Percentiles rank a stretch among this genome's conserved stretches.
phyloP scores from a whole-genome alignment of 1,140 invertebrate genomes.

The Pseudachorutes palmiensis region DNA sequence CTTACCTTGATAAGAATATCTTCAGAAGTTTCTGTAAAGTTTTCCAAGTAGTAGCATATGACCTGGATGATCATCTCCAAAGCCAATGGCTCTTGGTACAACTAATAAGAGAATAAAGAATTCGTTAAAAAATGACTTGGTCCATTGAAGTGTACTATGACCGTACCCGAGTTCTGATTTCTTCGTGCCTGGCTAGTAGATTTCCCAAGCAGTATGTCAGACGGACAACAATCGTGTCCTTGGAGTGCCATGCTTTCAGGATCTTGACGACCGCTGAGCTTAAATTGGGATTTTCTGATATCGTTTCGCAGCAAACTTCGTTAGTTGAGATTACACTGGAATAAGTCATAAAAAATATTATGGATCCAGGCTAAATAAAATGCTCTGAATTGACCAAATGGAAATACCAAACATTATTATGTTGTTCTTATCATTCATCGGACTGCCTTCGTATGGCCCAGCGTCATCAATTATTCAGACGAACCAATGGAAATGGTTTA shows the following conservation, averaged over 20 bases:
- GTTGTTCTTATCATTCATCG: no score
- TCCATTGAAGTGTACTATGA: no score
- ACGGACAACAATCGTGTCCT: constrained; percentile 59
- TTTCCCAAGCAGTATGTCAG: constrained; percentile 69
- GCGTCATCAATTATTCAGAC: background rate
- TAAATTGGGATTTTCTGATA: constrained; percentile 49
- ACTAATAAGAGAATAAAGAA: constrained; percentile 39
- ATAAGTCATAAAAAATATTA: constrained; percentile 36
- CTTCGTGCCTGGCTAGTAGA: constrained; percentile 60
- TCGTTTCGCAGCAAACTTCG: constrained; percentile 58
- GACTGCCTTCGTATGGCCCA: no score
- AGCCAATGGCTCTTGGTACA: constrained; percentile 51
- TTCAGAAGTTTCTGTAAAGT: constrained; percentile 45
- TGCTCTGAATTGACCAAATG: background rate
- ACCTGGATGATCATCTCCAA: constrained; percentile 51
- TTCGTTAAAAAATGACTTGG: no score
- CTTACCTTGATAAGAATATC: constrained; percentile 60
- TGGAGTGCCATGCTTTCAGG: constrained; percentile 51
- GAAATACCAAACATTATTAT: no score
- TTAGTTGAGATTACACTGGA: constrained; percentile 67
- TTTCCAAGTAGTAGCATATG: constrained; percentile 53
- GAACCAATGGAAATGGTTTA: no score
- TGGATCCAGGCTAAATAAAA: background rate
- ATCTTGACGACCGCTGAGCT: constrained; percentile 50
- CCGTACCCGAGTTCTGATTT: constrained; percentile 53